These are phyloP conservation scores for Andrena praecox DNA, from an alignment of 2,888 invertebrate genomes.

Conservation along the genomic window DNA sequence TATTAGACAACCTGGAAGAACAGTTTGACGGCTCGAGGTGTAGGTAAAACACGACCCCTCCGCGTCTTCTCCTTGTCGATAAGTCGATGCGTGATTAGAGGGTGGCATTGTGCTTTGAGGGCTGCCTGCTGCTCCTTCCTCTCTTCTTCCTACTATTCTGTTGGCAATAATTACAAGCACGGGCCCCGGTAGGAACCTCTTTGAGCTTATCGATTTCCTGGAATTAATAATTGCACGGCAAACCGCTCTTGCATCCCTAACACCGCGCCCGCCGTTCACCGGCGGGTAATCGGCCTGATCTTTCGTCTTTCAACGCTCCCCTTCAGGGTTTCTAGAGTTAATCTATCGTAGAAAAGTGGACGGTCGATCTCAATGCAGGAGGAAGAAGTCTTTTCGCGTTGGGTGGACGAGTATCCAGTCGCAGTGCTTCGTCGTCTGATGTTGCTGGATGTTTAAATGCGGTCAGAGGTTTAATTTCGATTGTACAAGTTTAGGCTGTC, in stretches of 20 bases:
- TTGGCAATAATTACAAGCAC: conserved; percentile 83
- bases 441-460: neutral
- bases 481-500: neutral
- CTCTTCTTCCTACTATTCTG: conserved; percentile 67
- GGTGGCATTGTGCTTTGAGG: conserved; percentile 83
- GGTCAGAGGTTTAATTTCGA: conserved; percentile 3
- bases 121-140: conserved; percentile 58
- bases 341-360: conserved; percentile 57
- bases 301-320: conserved; percentile 58
- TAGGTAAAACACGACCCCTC: conserved; percentile 68
- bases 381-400: conserved; percentile 51
- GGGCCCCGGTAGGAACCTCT: conserved; percentile 74
- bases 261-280: conserved; percentile 63
- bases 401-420: neutral
- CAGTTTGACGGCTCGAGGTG: conserved; percentile 49
- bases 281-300: conserved; percentile 67
- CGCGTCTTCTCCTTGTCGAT: conserved; percentile 75
- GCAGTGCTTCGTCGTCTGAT: neutral
- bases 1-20: conserved; percentile 62
- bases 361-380: conserved; percentile 51
- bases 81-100: conserved; percentile 84
- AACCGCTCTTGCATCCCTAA: conserved; percentile 55
- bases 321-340: conserved; percentile 38
- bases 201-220: conserved; percentile 83
- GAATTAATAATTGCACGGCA: conserved; percentile 83